Percentiles rank a stretch among this genome's conserved stretches.
Evolutionary conservation across 2,113 vertebrate species (phyloP).

Genomic region (Phalacrocorax pelagicus): DNA sequence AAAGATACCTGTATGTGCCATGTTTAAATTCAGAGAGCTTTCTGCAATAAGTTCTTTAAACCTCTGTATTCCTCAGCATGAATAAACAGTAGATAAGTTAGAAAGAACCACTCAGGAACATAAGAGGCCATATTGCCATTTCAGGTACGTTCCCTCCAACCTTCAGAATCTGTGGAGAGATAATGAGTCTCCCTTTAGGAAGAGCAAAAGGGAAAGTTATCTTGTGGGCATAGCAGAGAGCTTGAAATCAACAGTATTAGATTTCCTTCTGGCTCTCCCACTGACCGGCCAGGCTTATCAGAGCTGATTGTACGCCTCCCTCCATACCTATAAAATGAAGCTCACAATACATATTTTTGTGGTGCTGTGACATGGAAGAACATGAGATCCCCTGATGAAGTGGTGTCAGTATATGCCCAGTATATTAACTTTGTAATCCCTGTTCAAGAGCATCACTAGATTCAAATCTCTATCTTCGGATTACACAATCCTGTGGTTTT

Average conservation of each 20-base stretch:
- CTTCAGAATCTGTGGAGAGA: neutral
- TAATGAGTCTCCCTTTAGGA: neutral
- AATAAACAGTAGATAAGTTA: constrained; percentile 17
- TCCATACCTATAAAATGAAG: neutral
- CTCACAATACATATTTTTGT: neutral
- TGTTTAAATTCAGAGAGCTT: constrained; percentile 31
- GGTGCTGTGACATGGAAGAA: neutral
- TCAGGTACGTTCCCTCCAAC: neutral
- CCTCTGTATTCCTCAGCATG: neutral
- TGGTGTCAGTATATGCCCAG: neutral
- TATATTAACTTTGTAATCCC: neutral
- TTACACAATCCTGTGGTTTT: neutral
- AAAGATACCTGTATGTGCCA: neutral
- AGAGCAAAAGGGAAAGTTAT: neutral
- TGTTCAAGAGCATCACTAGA: neutral
- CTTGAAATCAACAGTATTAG: neutral
- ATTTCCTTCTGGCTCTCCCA: neutral
- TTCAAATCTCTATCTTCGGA: neutral
- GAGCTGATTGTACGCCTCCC: neutral
- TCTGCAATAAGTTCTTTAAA: neutral
- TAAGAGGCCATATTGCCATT: neutral
- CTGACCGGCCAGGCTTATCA: neutral
- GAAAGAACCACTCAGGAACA: neutral
- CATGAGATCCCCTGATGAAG: neutral
- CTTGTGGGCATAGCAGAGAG: neutral